A percentile compares a stretch with the other conserved stretches of the same genome.
Evolutionary conservation across 2,888 invertebrate species (phyloP).

Genomic region (Scrobipalpa costella): DNA sequence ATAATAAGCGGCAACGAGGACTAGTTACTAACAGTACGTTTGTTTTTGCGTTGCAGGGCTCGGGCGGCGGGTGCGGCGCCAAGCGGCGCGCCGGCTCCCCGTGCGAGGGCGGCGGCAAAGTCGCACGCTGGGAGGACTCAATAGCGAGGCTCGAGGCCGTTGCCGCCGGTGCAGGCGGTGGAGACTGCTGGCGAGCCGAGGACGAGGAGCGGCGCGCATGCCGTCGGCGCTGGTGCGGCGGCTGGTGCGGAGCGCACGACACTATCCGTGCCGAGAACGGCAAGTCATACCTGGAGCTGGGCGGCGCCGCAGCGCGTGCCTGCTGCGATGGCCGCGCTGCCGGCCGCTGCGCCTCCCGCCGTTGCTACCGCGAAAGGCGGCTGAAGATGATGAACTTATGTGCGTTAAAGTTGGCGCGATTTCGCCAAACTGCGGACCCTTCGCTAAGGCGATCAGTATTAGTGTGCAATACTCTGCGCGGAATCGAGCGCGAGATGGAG

Average conservation of each 20-base stretch:
- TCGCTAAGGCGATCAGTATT: conserved; percentile 94
- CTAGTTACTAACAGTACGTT: conserved; percentile 26
- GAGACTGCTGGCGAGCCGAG: conserved; percentile 81
- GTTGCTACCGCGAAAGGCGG: conserved; percentile 92
- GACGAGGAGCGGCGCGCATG: conserved; percentile 78
- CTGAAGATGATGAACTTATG: conserved; percentile 95
- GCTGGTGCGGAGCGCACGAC: conserved; percentile 83
- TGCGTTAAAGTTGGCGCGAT: conserved; percentile 94
- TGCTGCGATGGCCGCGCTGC: conserved; percentile 88
- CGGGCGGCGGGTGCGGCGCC: conserved; percentile 79
- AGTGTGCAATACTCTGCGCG: conserved; percentile 94
- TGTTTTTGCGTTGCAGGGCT: conserved; percentile 67
- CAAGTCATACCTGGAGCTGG: conserved; percentile 93
- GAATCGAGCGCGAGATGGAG: conserved; percentile 94
- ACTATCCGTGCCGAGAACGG: conserved; percentile 95
- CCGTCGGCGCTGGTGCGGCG: conserved; percentile 80
- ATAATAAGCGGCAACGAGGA: conserved; percentile 12
- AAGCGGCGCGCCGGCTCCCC: conserved; percentile 76
- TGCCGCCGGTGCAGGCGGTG: conserved; percentile 84
- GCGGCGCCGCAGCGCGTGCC: conserved; percentile 88
- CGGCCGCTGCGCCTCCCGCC: conserved; percentile 89
- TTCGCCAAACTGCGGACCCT: conserved; percentile 94
- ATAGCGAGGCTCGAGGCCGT: conserved; percentile 77
- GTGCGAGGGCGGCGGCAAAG: conserved; percentile 77
- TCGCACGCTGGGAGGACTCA: conserved; percentile 78